Evolutionary conservation across 2,797 vertebrate genomes (phyloP), one percentile per base, ranked within the genome.

Genomic region (Tragelaphus oryx): DNA sequence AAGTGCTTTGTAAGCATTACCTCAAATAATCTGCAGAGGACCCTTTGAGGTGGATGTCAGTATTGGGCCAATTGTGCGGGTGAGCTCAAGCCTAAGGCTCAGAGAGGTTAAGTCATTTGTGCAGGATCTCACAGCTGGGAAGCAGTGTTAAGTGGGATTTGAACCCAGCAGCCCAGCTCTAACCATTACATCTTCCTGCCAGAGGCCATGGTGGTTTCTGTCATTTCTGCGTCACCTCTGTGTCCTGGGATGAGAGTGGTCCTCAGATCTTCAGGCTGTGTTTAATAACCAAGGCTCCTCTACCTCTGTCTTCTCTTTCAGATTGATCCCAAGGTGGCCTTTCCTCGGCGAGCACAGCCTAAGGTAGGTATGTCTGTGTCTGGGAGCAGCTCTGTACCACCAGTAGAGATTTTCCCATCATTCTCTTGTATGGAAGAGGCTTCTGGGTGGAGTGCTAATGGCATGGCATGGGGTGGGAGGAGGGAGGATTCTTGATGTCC

Each of bases 321-420:
- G 99, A 99, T 99, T 94, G 99, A 99, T 95, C 99, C 99, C 46
- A 99, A 99, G 98, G 99, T 99, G 97, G 99, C 99, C 0, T 99
- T 99, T 97, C 99, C 99, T 92, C 99, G 99, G 93, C 98, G 99
- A 99, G 99, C 99, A 98, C 99, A 99, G 98, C 99, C 99, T 96
- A 99, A 99, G 99, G 99, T 99, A 98, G 98, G 99, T 94, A 65
- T 37, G 46, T 2, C 1, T 57, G 75, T 78, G 75, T 54, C 41
- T 59, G 89, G 52, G 71, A 89, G 59, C 37, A 84, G 26, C 6
- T 83, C 10, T 60, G 17, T 62, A 89, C 48, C 16, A 33, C 28
- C 46, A 28, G 46, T 33, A n/a, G 62, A 30, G 33, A 74, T 89
- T 55, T 93, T 94, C 80, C 91, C 91, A 87, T 62, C 48, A 46